Conservation (phyloP, 2,113 vertebrate genomes). For the Cervus canadensis region DNA sequence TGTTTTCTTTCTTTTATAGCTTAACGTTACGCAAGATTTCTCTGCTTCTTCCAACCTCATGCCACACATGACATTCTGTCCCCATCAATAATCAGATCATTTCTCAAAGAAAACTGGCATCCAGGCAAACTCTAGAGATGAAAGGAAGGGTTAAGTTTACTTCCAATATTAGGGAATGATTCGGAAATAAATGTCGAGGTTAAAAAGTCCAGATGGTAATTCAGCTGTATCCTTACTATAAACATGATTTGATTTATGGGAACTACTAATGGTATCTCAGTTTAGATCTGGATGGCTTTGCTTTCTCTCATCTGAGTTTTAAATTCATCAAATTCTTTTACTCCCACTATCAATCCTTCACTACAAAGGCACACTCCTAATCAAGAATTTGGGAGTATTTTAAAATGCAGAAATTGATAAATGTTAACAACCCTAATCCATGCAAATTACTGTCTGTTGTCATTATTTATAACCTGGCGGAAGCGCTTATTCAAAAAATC, state of each 20-base stretch:
- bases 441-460: slow-evolving; percentile 84
- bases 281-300: slow-evolving; percentile 85
- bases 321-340: slow-evolving; percentile 85
- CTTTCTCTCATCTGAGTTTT: slow-evolving; percentile 87
- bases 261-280: slow-evolving; percentile 88
- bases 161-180: slow-evolving; percentile 82
- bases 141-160: slow-evolving; percentile 87
- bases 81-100: slow-evolving; percentile 74
- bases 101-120: slow-evolving; percentile 76
- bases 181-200: slow-evolving; percentile 89
- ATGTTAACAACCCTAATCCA: slow-evolving; percentile 85
- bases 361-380: slow-evolving; percentile 86
- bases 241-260: slow-evolving; percentile 89
- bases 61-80: slow-evolving; percentile 71
- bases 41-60: slow-evolving; percentile 53
- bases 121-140: slow-evolving; percentile 77
- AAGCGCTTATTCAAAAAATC: slow-evolving; percentile 80
- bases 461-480: slow-evolving; percentile 83
- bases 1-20: slow-evolving; percentile 77
- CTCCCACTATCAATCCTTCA: slow-evolving; percentile 88
- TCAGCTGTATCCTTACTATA: slow-evolving; percentile 87
- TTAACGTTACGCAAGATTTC: slow-evolving; percentile 67
- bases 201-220: slow-evolving; percentile 92
- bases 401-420: slow-evolving; percentile 85
- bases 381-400: slow-evolving; percentile 86